phyloP scores from a whole-genome alignment of 2,113 vertebrate species.

The Ctenodactylus gundi region DNA sequence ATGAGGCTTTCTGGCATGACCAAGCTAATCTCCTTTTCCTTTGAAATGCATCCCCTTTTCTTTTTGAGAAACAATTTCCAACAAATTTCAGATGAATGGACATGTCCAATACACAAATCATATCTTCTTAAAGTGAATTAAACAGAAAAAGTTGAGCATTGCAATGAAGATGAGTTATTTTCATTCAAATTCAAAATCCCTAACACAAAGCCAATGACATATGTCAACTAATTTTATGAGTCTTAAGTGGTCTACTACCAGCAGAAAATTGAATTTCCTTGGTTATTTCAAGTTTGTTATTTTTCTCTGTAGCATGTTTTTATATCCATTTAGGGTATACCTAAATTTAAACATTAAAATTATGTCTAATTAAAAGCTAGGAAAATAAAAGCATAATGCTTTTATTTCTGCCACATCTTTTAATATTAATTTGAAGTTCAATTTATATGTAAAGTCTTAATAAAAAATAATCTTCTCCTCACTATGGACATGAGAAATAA shows the following conservation, averaged over 20 bases:
- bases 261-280: constrained; percentile 30
- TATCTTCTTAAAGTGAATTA: background rate
- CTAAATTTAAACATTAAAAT: constrained; percentile 39
- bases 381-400: background rate
- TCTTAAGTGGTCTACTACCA: background rate
- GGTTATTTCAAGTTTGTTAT: constrained; percentile 23
- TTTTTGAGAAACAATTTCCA: constrained; percentile 47
- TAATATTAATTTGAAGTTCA: constrained; percentile 19
- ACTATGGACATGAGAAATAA: background rate
- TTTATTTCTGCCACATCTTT: constrained; percentile 1
- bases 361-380: background rate
- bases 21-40: constrained; percentile 23
- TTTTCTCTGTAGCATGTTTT: constrained; percentile 35
- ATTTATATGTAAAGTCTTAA: background rate
- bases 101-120: background rate
- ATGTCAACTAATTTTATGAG: background rate
- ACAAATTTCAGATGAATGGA: constrained; percentile 26
- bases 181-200: background rate
- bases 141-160: background rate
- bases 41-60: background rate
- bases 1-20: background rate
- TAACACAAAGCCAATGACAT: background rate
- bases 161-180: constrained; percentile 16
- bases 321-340: background rate
- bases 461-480: constrained; percentile 28